Percentiles rank a stretch among this genome's conserved stretches.
Evolutionary conservation across 1,140 invertebrate genomes (phyloP).

Genomic region (Brachionus rubens): DNA sequence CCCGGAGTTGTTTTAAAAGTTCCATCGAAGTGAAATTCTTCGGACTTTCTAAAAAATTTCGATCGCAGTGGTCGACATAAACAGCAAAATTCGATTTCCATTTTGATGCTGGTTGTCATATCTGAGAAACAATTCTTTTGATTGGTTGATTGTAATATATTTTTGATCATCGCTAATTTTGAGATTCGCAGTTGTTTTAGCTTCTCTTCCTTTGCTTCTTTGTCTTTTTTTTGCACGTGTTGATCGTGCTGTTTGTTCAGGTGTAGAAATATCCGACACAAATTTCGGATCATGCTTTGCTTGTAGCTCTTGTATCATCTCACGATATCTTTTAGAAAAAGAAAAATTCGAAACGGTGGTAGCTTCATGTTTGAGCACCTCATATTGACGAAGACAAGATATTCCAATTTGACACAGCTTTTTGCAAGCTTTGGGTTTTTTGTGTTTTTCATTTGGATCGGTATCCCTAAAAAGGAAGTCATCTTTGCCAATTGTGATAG

Average conservation of each 20-base stretch:
- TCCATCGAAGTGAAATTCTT: neutral
- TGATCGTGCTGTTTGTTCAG: neutral
- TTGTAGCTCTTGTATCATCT: neutral
- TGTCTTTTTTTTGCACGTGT: neutral
- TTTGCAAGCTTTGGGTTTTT: no score
- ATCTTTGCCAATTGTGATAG: neutral
- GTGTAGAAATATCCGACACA: neutral
- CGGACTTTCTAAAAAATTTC: slow-evolving; percentile 4
- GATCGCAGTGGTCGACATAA: slow-evolving; percentile 2
- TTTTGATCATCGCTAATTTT: neutral
- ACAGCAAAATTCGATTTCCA: slow-evolving; percentile 5
- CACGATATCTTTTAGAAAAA: neutral
- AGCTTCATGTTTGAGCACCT: neutral
- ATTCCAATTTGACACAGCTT: neutral
- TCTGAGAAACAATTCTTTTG: slow-evolving; percentile 1
- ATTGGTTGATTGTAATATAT: neutral
- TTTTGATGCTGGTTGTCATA: neutral
- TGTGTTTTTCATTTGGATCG: no score
- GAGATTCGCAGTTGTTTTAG: neutral
- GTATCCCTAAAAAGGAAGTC: neutral
- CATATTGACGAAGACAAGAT: neutral
- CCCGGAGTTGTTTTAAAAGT: neutral
- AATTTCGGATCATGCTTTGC: neutral
- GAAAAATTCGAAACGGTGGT: neutral
- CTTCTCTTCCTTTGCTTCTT: neutral